Evolutionary conservation across 2,113 vertebrate species (phyloP).

Genomic region (Eidolon helvum): DNA sequence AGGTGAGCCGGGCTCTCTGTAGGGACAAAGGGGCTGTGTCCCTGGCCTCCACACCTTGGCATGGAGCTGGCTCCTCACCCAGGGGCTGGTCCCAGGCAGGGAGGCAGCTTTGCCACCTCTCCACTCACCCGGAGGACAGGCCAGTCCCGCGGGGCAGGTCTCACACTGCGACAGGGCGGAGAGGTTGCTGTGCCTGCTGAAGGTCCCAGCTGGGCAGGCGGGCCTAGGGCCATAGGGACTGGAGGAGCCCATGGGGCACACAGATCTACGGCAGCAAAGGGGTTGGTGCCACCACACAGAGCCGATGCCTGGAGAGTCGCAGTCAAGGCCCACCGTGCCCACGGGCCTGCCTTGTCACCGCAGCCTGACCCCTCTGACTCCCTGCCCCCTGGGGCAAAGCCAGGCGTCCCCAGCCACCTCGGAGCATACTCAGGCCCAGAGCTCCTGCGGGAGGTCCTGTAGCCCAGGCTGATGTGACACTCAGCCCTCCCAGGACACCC

Average conservation of each 20-base stretch:
- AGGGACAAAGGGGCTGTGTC: background rate
- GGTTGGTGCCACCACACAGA: background rate
- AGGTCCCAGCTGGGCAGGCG: constrained; percentile 87
- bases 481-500: background rate
- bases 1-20: background rate
- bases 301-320: background rate
- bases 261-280: constrained; percentile 77
- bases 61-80: background rate
- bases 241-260: constrained; percentile 88
- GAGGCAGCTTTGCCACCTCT: too few species aligned
- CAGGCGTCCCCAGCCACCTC: background rate
- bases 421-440: background rate
- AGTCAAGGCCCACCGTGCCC: background rate
- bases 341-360: rapidly evolving
- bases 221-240: constrained; percentile 85
- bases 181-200: constrained; percentile 84
- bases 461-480: background rate
- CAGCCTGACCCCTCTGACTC: background rate
- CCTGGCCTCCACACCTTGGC: background rate
- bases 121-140: constrained; percentile 86
- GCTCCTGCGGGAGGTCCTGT: background rate
- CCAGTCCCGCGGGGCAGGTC: constrained; percentile 85
- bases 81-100: background rate
- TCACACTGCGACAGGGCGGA: constrained; percentile 91
- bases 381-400: rapidly evolving